These are phyloP conservation scores for Lasius fuliginosus DNA, from an alignment of 2,888 invertebrate genomes.

Conservation along the genomic window DNA sequence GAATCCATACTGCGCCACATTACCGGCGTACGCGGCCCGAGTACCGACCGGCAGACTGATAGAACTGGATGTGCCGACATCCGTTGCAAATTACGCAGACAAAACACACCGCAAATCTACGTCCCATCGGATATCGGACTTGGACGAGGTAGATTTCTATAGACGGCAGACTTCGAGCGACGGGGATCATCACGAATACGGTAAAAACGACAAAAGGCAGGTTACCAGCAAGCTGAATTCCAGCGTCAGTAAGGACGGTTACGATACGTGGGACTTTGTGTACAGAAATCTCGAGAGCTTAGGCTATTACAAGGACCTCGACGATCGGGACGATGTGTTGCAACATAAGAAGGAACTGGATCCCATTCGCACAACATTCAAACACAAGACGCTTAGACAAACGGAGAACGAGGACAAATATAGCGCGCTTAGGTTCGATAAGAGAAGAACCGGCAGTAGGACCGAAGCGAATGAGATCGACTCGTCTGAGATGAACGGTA, in stretches of 20 bases:
- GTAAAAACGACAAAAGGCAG: slow-evolving; percentile 74
- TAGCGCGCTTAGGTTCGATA: slow-evolving; percentile 66
- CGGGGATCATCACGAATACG: slow-evolving; percentile 74
- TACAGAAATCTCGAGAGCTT: slow-evolving; percentile 92
- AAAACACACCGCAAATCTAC: slow-evolving; percentile 71
- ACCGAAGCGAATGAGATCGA: slow-evolving; percentile 62
- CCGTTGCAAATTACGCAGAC: slow-evolving; percentile 75
- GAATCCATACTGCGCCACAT: slow-evolving; percentile 86
- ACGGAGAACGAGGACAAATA: slow-evolving; percentile 72
- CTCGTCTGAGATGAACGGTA: slow-evolving; percentile 66
- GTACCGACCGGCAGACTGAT: slow-evolving; percentile 91
- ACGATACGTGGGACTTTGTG: slow-evolving; percentile 94
- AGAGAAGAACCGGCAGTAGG: slow-evolving; percentile 56
- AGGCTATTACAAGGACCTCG: slow-evolving; percentile 90
- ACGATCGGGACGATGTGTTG: slow-evolving; percentile 90
- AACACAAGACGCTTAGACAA: slow-evolving; percentile 65
- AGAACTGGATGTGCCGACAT: slow-evolving; percentile 88
- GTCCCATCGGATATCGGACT: slow-evolving; percentile 70
- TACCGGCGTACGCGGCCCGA: slow-evolving; percentile 73
- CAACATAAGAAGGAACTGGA: slow-evolving; percentile 81
- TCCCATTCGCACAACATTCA: slow-evolving; percentile 40
- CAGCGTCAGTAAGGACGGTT: slow-evolving; percentile 88
- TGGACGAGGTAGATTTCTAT: slow-evolving; percentile 78
- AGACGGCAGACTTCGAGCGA: slow-evolving; percentile 60
- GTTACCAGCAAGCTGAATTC: slow-evolving; percentile 55